Base-by-base conservation (phyloP, 2,797 vertebrate genomes). In the Enteromius viviparus region DNA sequence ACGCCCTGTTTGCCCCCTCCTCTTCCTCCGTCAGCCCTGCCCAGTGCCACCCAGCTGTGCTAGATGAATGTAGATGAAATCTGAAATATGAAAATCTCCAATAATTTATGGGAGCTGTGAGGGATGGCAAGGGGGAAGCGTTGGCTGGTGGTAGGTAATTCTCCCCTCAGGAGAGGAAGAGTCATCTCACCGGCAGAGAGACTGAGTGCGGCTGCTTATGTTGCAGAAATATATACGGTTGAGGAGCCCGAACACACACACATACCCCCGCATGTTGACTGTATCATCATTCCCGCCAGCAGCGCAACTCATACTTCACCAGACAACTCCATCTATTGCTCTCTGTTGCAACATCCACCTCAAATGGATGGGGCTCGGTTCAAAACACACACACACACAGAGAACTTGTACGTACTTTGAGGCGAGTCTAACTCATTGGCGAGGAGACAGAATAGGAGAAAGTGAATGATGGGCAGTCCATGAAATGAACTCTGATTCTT, bases 61-160 rank as follows among this genome's bases (percentile, higher is more conserved):
- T 96, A 92, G 96, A 97, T 97, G 98, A 98, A 99, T 98, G 97
- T 96, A 99, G 98, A 98, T 97, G 96, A 98, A 98, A 99, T 98
- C 96, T 98, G 96, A 99, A 99, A 98, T 98, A 98, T 98, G 96
- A 99, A 99, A 99, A 99, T 98, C 95, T 94, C 93, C 95, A 96
- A 95, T 98, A 98, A 98, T 99, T 98, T 98, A 98, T 98, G 97
- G 96, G 97, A 96, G 96, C 97, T 99, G 97, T 99, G 97, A 98
- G 95, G 95, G 96, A 95, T 94, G 87, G 87, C 80, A 87, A 89
- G 90, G 84, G 42, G 90, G 89, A 81, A 80, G 89, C 95, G 94
- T 95, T 93, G 95, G 94, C 95, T 95, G 93, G 92, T 90, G 92
- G 94, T 17, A 88, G 93, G 91, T 95, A 96, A 96, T 96, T 96